Evolutionary conservation across 1,140 invertebrate species (phyloP).

Genomic region (Gryllus bimaculatus): DNA sequence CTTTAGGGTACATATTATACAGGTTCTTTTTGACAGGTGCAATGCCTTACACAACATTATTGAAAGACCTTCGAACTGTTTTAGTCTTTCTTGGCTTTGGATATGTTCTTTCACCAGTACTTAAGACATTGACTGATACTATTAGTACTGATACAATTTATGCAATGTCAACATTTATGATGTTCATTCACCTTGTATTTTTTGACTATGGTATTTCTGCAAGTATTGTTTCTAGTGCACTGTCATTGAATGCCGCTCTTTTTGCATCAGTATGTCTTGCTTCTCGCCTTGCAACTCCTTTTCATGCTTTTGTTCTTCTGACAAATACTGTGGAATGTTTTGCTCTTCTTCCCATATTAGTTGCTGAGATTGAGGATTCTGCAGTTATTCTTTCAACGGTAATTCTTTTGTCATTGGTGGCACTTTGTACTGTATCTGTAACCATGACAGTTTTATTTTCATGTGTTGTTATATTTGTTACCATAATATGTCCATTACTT

Average conservation of each 20-base stretch:
- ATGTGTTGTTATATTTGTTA: conserved; percentile 50
- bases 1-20: conserved; percentile 48
- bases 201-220: conserved; percentile 82
- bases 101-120: conserved; percentile 75
- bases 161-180: conserved; percentile 77
- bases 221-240: conserved; percentile 68
- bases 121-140: conserved; percentile 91
- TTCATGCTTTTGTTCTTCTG: conserved; percentile 80
- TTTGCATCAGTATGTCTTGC: conserved; percentile 91
- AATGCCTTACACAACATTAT: background rate
- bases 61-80: conserved; percentile 54
- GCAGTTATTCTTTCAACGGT: conserved; percentile 31
- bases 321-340: conserved; percentile 79
- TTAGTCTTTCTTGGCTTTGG: conserved; percentile 73
- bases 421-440: conserved; percentile 46
- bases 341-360: conserved; percentile 75
- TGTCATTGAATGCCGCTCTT: conserved; percentile 82
- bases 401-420: conserved; percentile 39
- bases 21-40: conserved; percentile 31
- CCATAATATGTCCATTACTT: conserved; percentile 64
- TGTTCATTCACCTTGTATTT: conserved; percentile 80
- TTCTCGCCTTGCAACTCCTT: conserved; percentile 72
- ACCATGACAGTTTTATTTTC: conserved; percentile 51
- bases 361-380: conserved; percentile 45
- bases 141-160: conserved; percentile 96